Base-by-base conservation (phyloP, 1,140 invertebrate species). In the Aplysia californica region DNA sequence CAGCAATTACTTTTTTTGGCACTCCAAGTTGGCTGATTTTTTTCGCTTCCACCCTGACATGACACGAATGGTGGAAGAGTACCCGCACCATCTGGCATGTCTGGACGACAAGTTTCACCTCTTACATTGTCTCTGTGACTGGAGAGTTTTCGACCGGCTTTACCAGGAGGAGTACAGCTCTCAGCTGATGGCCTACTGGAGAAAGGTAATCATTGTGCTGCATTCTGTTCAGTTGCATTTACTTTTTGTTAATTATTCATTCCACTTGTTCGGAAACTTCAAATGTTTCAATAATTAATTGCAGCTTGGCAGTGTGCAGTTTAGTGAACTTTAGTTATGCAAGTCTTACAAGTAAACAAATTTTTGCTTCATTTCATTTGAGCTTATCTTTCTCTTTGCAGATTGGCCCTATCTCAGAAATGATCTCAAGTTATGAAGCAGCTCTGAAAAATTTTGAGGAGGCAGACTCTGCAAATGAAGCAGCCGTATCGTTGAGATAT, bases 121-220 rank as follows among this genome's bases (percentile, higher is more conserved):
- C 61, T 75, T 81, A 3, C 69, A 83, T 50, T 85, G 82, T 75
- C 77, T 89, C 15, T 85, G 83, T 81, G 86, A 89, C 61, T 89
- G 88, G 88, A 73, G 76, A 15, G 80, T 88, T 2, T 88, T 89
- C 81, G 86, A 88, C 76, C 59, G 78, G 41, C 79, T 89, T 21
- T 89, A 89, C 77, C 82, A 87, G 78, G 88, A 88, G 56, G 87
- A 89, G 70, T 88, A 83, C 78, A 88, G 87, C 71, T 85, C 86
- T 31, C 80, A 83, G 39, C 75, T 89, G 1, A 82, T 87, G 26
- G 76, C 79, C n/a, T 87, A 85, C 67, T 89, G 88, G 88, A 82
- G 86, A 80, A 85, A 86, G 86, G 86, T 87, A 76, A 73, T 64
- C 26, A n/a, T n/a, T n/a, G n/a, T n/a, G n/a, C n/a, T n/a, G n/a